These are phyloP conservation scores for Caenorhabditis remanei DNA, from an alignment of 1,140 invertebrate species.

Conservation along the genomic window DNA sequence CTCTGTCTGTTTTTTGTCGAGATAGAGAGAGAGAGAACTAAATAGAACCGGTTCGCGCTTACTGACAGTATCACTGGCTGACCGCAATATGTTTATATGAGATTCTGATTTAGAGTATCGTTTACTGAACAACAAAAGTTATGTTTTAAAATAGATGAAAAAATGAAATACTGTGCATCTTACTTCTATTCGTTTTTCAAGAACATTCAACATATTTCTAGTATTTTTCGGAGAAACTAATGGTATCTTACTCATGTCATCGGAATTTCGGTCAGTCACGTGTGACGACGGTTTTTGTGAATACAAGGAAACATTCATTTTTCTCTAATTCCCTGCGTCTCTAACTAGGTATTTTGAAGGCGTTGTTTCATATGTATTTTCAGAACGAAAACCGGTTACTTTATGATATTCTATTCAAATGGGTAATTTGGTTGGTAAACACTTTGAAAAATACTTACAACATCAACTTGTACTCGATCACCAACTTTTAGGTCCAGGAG, in stretches of 20 bases:
- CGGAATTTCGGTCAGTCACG: slow-evolving; percentile 45
- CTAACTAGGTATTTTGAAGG: background rate
- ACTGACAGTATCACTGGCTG: slow-evolving; percentile 10
- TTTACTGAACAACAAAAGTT: background rate
- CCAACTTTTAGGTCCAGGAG: slow-evolving; percentile 32
- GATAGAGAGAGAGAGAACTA: background rate
- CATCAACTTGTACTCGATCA: slow-evolving; percentile 11
- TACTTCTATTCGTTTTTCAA: too few species aligned
- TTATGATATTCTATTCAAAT: background rate
- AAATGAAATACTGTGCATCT: background rate
- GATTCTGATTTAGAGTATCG: background rate
- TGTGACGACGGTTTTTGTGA: background rate
- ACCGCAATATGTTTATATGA: background rate
- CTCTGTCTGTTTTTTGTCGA: background rate
- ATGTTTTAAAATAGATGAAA: background rate
- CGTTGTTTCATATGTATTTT: background rate
- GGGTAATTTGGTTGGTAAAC: background rate
- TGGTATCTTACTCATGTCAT: slow-evolving; percentile 34
- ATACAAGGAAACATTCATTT: slow-evolving; percentile 5
- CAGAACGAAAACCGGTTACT: slow-evolving; percentile 14
- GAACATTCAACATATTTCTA: background rate
- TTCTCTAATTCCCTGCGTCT: slow-evolving; percentile 29
- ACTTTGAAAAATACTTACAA: slow-evolving; percentile 11
- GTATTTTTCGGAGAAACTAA: background rate
- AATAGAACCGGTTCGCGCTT: slow-evolving; percentile 34